phyloP scores from a whole-genome alignment of 2,888 invertebrate genomes.

The Drosophila conformis region DNA sequence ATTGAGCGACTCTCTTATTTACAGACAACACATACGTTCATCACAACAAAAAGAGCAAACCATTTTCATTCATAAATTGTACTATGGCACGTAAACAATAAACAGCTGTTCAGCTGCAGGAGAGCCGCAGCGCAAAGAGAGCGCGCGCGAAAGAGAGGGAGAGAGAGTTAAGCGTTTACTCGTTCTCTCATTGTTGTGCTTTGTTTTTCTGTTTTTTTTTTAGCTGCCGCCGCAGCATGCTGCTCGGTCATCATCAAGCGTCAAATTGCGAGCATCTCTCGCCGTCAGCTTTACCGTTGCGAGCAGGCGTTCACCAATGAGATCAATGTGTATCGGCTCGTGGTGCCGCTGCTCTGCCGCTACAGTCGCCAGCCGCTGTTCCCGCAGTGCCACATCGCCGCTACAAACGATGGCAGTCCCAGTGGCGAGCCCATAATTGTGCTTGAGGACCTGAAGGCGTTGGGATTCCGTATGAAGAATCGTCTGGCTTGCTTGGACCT shows the following conservation, averaged over 20 bases:
- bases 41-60: conserved; percentile 21
- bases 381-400: conserved; percentile 82
- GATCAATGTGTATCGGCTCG: conserved; percentile 81
- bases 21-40: conserved; percentile 20
- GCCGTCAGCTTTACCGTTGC: conserved; percentile 83
- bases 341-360: conserved; percentile 79
- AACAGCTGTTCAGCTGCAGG: conserved; percentile 66
- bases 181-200: conserved; percentile 18
- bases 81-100: conserved; percentile 72
- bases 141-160: neutral
- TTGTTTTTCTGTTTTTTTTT: conserved; percentile 16
- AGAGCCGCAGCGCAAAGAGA: conserved; percentile 7
- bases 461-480: conserved; percentile 79
- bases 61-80: conserved; percentile 78
- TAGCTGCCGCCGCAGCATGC: conserved; percentile 30
- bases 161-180: neutral
- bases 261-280: conserved; percentile 81
- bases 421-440: conserved; percentile 76
- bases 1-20: conserved; percentile 42
- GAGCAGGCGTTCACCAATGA: conserved; percentile 84
- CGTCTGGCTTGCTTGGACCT: conserved; percentile 80
- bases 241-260: conserved; percentile 82
- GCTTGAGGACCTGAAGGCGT: conserved; percentile 81
- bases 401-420: conserved; percentile 72
- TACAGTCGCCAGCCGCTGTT: conserved; percentile 67